phyloP scores from a whole-genome alignment of 1,140 invertebrate genomes.

The Euwallacea similis region DNA sequence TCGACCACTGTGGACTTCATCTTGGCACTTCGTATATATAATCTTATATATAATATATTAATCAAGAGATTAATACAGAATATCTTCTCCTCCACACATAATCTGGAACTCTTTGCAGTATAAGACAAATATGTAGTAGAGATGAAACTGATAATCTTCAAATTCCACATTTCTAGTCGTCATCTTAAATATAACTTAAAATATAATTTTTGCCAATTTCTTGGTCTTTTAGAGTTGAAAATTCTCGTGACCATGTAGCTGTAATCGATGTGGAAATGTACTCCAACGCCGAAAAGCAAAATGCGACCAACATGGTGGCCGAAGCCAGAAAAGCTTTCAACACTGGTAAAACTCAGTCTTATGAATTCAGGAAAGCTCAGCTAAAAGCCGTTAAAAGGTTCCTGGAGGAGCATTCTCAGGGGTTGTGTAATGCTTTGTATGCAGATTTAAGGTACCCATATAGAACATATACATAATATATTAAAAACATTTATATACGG shows the following conservation, averaged over 20 bases:
- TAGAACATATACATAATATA: background rate
- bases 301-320: conserved; percentile 25
- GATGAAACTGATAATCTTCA: too few relatives aligned
- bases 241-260: conserved; percentile 16
- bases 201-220: too few relatives aligned
- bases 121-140: too few relatives aligned
- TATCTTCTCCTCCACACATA: too few relatives aligned
- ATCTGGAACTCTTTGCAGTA: too few relatives aligned
- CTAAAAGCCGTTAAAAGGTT: conserved; percentile 72
- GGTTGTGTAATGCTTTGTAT: conserved; percentile 72
- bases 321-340: conserved; percentile 56
- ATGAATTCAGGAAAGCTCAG: conserved; percentile 80
- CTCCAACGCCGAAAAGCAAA: conserved; percentile 7
- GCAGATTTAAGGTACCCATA: conserved; percentile 72
- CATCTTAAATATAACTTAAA: too few relatives aligned
- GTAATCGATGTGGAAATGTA: conserved; percentile 32
- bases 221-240: conserved; percentile 19
- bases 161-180: too few relatives aligned
- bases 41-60: too few relatives aligned
- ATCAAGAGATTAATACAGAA: too few relatives aligned
- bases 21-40: too few relatives aligned
- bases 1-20: too few relatives aligned
- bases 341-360: conserved; percentile 70
- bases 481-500: background rate
- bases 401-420: conserved; percentile 76